Evolutionary conservation across 2,888 invertebrate species (phyloP), one percentile per base, ranked within the genome.

Genomic region (Brachypterus glaber): DNA sequence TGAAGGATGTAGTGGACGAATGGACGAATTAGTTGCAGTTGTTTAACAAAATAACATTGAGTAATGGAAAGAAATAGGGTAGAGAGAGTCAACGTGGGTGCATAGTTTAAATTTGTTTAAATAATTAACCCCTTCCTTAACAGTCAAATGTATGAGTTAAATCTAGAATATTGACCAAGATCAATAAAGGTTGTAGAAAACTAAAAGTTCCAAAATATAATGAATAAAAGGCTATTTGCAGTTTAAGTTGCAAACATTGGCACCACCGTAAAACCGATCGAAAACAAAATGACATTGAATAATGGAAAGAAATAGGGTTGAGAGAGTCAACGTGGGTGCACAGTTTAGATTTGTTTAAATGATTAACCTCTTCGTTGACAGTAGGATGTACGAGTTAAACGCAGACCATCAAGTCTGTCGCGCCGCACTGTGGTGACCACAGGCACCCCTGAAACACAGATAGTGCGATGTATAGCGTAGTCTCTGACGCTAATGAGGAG

Each of bases 51-150:
- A 36, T 42, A 44, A 44, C 44, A 27, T 44, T 46, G 46, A 46
- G 39, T 46, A 42, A 46, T 44, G 44, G 32, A 34, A 17, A 44
- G 39, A 12, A 5, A 29, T 8, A 21, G 26, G 32, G 33, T 26
- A 26, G 33, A 26, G 14, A 18, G 39, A 30, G 29, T 24, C 15
- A 48, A 53, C 56, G 58, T 58, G 58, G 57, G 58, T 58, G 58
- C 53, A 45, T 57, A 57, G 57, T 59, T 57, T 54, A 55, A 58
- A 60, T 60, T 52, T 54, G 54, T 57, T 48, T 47, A 45, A 44
- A 50, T 35, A 58, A 60, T 60, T 59, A 58, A 48, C 49, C n/a
- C n/a, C n/a, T 39, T 31, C 35, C 36, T 35, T 33, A 36, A 40
- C 34, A 54, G 51, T 41, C 50, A 51, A 52, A 53, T 51, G 54